Percentiles rank a stretch among this genome's conserved stretches.
These are phyloP conservation scores for Sciurus vulgaris DNA, from an alignment of 2,797 vertebrate genomes.

Conservation along the genomic window DNA sequence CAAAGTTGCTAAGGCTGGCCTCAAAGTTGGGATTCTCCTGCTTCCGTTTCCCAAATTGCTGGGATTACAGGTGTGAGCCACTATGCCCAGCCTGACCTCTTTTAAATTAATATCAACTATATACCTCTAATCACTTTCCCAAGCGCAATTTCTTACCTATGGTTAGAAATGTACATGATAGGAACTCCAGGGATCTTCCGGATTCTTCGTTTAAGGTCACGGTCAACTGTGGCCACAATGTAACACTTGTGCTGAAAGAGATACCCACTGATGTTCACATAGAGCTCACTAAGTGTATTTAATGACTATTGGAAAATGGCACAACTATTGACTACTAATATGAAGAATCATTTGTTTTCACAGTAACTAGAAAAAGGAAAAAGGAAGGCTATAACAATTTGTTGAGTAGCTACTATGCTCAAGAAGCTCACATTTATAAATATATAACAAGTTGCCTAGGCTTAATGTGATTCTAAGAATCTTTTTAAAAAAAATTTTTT, in stretches of 20 bases:
- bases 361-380: conserved; percentile 37
- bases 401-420: background rate
- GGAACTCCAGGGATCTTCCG: conserved; percentile 98
- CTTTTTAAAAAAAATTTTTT: background rate
- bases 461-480: conserved; percentile 18
- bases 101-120: conserved; percentile 28
- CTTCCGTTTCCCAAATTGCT: too few species aligned
- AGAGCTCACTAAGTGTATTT: background rate
- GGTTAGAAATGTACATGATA: conserved; percentile 99
- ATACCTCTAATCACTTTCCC: background rate
- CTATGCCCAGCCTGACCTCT: background rate
- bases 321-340: background rate
- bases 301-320: background rate
- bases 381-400: conserved; percentile 1
- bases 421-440: conserved; percentile 5
- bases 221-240: conserved; percentile 98
- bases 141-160: conserved; percentile 91
- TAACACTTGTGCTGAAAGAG: conserved; percentile 97
- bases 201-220: conserved; percentile 96
- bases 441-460: background rate
- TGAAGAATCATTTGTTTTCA: conserved; percentile 59
- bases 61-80: too few species aligned
- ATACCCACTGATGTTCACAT: background rate
- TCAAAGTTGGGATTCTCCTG: too few species aligned
- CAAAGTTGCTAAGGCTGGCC: too few species aligned